Percentiles rank a stretch among this genome's conserved stretches.
Conservation (phyloP, 2,113 vertebrate species). For the Urocitellus parryii region DNA sequence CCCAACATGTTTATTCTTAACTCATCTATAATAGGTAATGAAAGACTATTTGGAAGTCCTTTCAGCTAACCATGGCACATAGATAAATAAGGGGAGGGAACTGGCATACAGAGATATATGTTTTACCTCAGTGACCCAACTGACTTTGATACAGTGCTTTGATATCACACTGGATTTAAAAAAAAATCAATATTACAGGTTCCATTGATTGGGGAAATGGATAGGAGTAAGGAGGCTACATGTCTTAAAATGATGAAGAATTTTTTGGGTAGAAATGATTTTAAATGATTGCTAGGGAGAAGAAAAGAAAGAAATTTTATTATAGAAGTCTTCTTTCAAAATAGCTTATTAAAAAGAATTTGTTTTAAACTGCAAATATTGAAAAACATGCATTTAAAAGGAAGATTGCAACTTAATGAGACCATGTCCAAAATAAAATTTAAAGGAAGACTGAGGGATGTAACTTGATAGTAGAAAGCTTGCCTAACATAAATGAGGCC, state of each 20-base stretch:
- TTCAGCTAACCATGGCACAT: neutral
- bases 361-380: neutral
- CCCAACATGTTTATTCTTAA: neutral
- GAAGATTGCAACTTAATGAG: neutral
- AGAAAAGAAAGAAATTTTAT: neutral
- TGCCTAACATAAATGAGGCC: no score
- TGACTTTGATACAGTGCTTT: slow-evolving; percentile 1
- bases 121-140: neutral
- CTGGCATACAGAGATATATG: neutral
- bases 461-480: no score
- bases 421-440: no score
- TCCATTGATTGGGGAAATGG: neutral
- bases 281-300: neutral
- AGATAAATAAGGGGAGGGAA: neutral
- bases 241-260: neutral
- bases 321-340: neutral
- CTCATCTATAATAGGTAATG: neutral
- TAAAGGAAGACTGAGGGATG: no score
- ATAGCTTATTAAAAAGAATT: neutral
- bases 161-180: neutral
- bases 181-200: neutral
- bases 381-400: neutral
- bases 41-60: neutral
- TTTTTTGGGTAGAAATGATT: neutral
- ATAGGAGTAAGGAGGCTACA: neutral